These are phyloP conservation scores for Coenonympha glycerion DNA, from an alignment of 2,888 invertebrate genomes.

Conservation along the genomic window DNA sequence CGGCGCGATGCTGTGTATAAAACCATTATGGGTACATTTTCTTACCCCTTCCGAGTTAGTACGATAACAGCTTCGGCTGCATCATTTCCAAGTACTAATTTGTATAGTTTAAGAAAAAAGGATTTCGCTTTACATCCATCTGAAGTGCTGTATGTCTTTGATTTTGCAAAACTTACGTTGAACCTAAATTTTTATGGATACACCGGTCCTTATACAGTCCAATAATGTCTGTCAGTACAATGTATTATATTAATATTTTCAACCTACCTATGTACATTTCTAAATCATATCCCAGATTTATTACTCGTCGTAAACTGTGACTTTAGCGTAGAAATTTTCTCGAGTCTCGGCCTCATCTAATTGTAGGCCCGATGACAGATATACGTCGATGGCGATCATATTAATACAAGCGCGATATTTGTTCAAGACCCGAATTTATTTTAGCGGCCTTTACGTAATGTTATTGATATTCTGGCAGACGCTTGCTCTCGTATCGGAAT, in stretches of 20 bases:
- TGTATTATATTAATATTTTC: background rate
- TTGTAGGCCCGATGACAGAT: slow-evolving; percentile 55
- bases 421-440: slow-evolving; percentile 33
- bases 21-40: too few relatives aligned
- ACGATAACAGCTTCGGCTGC: too few relatives aligned
- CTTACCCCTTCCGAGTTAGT: too few relatives aligned
- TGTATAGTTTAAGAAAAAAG: too few relatives aligned
- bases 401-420: slow-evolving; percentile 36
- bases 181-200: too few relatives aligned
- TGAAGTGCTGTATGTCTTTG: too few relatives aligned
- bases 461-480: slow-evolving; percentile 33
- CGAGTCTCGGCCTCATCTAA: slow-evolving; percentile 36
- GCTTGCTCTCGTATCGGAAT: slow-evolving; percentile 14
- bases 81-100: too few relatives aligned
- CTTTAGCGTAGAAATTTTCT: slow-evolving; percentile 28
- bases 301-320: slow-evolving; percentile 10
- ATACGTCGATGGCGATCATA: slow-evolving; percentile 51
- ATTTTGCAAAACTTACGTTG: too few relatives aligned
- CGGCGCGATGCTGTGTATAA: too few relatives aligned
- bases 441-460: slow-evolving; percentile 45
- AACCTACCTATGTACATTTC: background rate
- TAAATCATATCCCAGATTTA: slow-evolving; percentile 6
- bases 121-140: too few relatives aligned
- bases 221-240: background rate
- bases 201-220: too few relatives aligned